Base-by-base conservation (phyloP, 2,888 invertebrate species). In the Cyclophora punctaria region DNA sequence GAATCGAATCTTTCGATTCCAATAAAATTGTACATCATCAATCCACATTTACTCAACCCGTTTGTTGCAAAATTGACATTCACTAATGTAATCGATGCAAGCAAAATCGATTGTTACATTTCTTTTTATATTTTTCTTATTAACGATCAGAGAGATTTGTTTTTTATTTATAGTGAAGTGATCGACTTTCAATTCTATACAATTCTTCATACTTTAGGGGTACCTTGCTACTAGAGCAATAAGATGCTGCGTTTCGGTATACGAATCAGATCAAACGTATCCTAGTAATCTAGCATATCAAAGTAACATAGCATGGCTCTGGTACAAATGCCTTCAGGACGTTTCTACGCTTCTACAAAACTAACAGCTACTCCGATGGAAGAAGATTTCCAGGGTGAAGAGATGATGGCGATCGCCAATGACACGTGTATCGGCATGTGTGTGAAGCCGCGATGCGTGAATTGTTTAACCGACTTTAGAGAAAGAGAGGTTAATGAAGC, bases 1-100 rank as follows among this genome's bases (percentile, higher is more conserved):
- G 62, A 69, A 69, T 72, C 71, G 71, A 68, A 69, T 67, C 64
- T 70, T 70, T 70, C 67, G 59, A 59, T 62, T 56, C 47, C 51
- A 5, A 37, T 37, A 20, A 20, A 20, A 20, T 20, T 20, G 20
- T 37, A 5, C 5, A 66, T 67, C 71, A 71, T 73, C 69, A 70
- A 73, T 73, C 66, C 66, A 66, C 58, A 69, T 71, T 69, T 65
- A 53, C 57, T 61, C 57, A 66, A 71, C 67, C 60, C 66, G 64
- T 69, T 68, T 46, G 7, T 37, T 37, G 45, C 52, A 55, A 53
- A 57, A 53, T 53, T 41, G 56, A 50, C 61, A 57, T 60, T 63
- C 58, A 43, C 52, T 51, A 20, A 20, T 49, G 46, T 55, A 61
- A 69, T 66, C 64, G 64, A 67, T 69, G 66, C 51, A 59, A 62